A percentile compares a stretch with the other conserved stretches of the same genome.
These are phyloP conservation scores for Xerus rutilus DNA, from an alignment of 2,797 vertebrate genomes.

Conservation along the genomic window DNA sequence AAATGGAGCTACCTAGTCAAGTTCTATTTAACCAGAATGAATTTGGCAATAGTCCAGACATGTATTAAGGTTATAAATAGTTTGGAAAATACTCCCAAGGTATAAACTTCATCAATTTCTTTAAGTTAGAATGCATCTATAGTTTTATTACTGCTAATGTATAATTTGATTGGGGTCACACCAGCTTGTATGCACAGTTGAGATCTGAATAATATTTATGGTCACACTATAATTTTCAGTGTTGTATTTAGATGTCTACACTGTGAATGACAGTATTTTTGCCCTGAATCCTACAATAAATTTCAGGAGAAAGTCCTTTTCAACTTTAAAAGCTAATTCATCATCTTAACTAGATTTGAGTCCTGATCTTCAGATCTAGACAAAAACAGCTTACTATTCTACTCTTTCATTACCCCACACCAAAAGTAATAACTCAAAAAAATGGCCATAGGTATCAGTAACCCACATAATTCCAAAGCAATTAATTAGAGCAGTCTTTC, in stretches of 20 bases:
- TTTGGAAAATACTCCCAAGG: not conserved
- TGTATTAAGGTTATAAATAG: not conserved
- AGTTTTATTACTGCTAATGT: not conserved
- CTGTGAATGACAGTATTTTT: not conserved
- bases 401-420: not conserved
- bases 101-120: not conserved
- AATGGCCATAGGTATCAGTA: not conserved
- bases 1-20: not conserved
- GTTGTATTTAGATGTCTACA: not conserved
- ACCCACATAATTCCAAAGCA: not conserved
- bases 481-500: not conserved
- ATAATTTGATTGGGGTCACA: not conserved
- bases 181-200: not conserved
- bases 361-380: not conserved
- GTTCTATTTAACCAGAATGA: not conserved
- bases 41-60: not conserved
- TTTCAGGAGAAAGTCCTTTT: conserved; percentile 8
- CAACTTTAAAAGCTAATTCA: not conserved
- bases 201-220: not conserved
- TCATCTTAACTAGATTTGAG: not conserved
- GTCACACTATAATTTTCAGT: not conserved
- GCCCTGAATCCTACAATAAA: not conserved
- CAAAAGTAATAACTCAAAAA: not conserved
- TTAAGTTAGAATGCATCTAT: not conserved
- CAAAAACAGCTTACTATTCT: not conserved